phyloP scores from a whole-genome alignment of 1,140 invertebrate species.

The Drosophila pseudoananassae region DNA sequence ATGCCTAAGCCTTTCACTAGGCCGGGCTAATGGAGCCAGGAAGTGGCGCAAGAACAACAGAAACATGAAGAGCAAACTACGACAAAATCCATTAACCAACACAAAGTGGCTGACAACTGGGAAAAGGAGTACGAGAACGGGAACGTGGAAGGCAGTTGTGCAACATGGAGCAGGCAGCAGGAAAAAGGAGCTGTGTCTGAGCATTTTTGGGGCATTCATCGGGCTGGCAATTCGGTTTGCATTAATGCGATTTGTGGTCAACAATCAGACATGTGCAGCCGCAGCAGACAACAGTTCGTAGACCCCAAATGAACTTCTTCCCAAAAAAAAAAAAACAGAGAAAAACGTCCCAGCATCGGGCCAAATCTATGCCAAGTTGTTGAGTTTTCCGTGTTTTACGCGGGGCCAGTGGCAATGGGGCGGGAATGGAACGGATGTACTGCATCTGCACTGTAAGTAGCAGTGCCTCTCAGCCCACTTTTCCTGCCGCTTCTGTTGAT shows the following conservation, averaged over 20 bases:
- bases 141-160: background rate
- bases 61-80: conserved; percentile 14
- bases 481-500: conserved; percentile 19
- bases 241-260: conserved; percentile 51
- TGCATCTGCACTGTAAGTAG: conserved; percentile 30
- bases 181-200: background rate
- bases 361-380: conserved; percentile 45
- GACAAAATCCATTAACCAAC: conserved; percentile 49
- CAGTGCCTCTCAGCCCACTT: background rate
- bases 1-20: conserved; percentile 20
- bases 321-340: conserved; percentile 1
- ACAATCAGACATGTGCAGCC: conserved; percentile 29
- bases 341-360: background rate
- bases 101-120: conserved; percentile 13
- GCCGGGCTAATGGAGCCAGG: conserved; percentile 36
- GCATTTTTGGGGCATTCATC: conserved; percentile 7
- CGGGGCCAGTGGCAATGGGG: background rate
- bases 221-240: conserved; percentile 9
- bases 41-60: conserved; percentile 21
- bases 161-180: background rate
- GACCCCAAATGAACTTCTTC: conserved; percentile 33
- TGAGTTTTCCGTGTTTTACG: conserved; percentile 29
- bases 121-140: conserved; percentile 7
- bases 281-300: conserved; percentile 38
- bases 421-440: conserved; percentile 29